Base-by-base conservation (phyloP, 92 coral and sea anemone species). In the Porites evermanni region DNA sequence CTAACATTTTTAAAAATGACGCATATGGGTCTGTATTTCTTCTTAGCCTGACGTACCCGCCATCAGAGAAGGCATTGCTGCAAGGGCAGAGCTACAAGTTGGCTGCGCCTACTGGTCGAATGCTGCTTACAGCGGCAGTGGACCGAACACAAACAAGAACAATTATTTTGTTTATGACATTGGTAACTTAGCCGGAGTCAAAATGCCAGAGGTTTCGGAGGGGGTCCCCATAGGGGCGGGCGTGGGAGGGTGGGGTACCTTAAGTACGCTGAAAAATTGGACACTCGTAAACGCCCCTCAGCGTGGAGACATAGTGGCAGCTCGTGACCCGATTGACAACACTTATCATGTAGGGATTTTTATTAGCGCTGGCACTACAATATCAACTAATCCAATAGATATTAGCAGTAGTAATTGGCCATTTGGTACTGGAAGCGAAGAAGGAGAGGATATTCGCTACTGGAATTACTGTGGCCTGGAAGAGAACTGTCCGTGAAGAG, bases 161-260 rank as follows among this genome's bases (percentile, higher is more conserved):
- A 78, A 86, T 56, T 86, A 78, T 64, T 86, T 86, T 16, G 89
- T 86, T 67, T 78, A 86, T 61, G 86, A 86, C 47, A 86, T 86
- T 23, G 86, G 89, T 2, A 18, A n/a, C 13, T 85, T 78, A 86
- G 89, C 89, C 24, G 78, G 89, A 2, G 89, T 85, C 56, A 78
- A 86, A 79, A 86, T 86, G 89, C 86, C 89, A 29, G 53, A 64
- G 64, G 78, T 77, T n/a, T 9, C 77, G 9, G 12, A 70, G 68
- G n/a, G 38, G 26, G 58, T 72, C 51, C 84, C 75, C 17, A 52
- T 77, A 3, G 90, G 90, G 32, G 90, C 86, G 0, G 90, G 90
- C 10, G 73, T 1, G 21, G 86, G 67, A 2, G 90, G 85, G 7
- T 86, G 90, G 90, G 86, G 90, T 52, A 79, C 75, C 16, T 69